Base-by-base conservation (phyloP, 2,888 invertebrate species). In the Cryptocephalus moraei region DNA sequence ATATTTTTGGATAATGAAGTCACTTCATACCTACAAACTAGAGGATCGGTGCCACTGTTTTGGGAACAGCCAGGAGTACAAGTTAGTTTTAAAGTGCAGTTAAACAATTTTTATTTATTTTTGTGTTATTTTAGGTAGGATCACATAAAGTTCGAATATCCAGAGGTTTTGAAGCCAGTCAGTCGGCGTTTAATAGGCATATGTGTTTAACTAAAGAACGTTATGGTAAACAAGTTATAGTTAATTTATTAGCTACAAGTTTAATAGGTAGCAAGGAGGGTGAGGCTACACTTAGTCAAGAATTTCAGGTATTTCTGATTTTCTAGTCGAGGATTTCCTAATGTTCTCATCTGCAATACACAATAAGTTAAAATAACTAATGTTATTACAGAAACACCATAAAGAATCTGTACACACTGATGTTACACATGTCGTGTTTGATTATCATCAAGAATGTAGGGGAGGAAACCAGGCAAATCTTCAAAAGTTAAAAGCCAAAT, bases 61-160 rank as follows among this genome's bases (percentile, higher is more conserved):
- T 99, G 97, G 95, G 97, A 99, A 67, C 99, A 99, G 67, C 95
- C 97, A 1, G 97, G 97, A 9, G 85, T 97, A 9, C 93, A 95
- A 75, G 79, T 79, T 65, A 49, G 39, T 45, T 41, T 42, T 11
- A n/a, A 22, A 32, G 11, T 11, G 33, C 14, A 34, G 12, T 44
- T 14, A 12, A 32, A 39, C 32, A 12, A 22, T 13, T 39, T 44
- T 49, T 32, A n/a, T 33, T 39, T 44, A 13, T 41, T 44, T 50
- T 45, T 41, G 36, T 12, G n/a, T 41, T 31, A 45, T 47, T 49
- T 42, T 47, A 81, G 79, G 96, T 99, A 34, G 99, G 99, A 9
- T 95, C 97, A 1, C 99, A 99, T 70, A 97, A 96, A 75, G 94
- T 99, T 0, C 91, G 92, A 70, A 82, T 99, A 74, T 95, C 96